Base-by-base conservation (phyloP, 2,888 invertebrate species). In the Nematopogon swammerdamellus region DNA sequence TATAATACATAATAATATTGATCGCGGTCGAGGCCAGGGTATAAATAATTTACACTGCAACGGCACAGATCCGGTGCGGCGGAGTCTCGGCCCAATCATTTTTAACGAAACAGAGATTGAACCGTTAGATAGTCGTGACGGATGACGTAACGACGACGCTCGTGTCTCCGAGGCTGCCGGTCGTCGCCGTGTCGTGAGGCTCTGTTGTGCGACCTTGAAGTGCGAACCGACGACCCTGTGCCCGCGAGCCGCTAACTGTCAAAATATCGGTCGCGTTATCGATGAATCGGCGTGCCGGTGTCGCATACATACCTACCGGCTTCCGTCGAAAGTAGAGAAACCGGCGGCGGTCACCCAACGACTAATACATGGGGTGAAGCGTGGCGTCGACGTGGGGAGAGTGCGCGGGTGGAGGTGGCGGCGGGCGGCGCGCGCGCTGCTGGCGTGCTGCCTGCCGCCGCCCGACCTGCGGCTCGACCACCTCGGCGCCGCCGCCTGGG, bases 371-470 rank as follows among this genome's bases (percentile, higher is more conserved):
- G 25, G 43, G 16, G 4, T 43, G 43, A 43, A 18, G 16, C 16
- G 43, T 11, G 59, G 68, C 46, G 66, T 67, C 49, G 19, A 50
- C 42, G 49, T 25, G 25, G 44, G 44, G 4, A 4, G 8, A 36
- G 17, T 14, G 30, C 18, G 46, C 19, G 19, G 19, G 20, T 20
- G 25, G 6, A 18, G 29, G 25, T 20, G 47, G 49, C 46, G 52
- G 50, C 18, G 29, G 17, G 64, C 67, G 52, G 58, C 68, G 59
- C 62, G 66, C 62, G 66, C 70, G 54, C 59, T 73, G 51, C 66
- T 64, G 62, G 70, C 67, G 62, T 77, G 75, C 65, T 77, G 75
- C 62, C 57, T 73, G 61, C 77, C 72, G 58, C 64, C 73, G 52
- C 60, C 68, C 53, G 53, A 70, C 57, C 64, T 65, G 52, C 63